Conservation (phyloP, 2,113 vertebrate species). For the Stigmatopora nigra region DNA sequence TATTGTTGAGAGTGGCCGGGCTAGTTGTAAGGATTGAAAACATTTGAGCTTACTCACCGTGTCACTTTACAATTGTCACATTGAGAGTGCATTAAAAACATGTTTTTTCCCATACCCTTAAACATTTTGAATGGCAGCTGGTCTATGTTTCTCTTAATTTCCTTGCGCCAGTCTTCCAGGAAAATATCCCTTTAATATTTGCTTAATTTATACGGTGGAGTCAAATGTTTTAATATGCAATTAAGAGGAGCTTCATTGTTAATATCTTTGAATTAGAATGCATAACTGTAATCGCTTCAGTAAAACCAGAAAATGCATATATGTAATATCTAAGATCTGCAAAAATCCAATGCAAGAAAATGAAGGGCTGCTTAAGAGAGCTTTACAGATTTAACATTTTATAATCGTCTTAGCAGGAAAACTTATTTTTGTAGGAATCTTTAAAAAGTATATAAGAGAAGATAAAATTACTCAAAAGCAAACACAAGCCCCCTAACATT, state of each 20-base stretch:
- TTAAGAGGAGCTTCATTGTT: background rate
- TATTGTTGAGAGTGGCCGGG: no score
- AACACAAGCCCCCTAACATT: conserved; percentile 17
- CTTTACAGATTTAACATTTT: background rate
- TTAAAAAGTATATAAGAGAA: background rate
- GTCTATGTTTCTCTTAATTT: conserved; percentile 43
- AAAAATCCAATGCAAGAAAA: background rate
- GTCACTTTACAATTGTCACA: no score
- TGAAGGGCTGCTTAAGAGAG: background rate
- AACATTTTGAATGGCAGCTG: conserved; percentile 28
- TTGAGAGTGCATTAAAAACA: no score
- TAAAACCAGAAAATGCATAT: background rate
- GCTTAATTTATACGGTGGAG: background rate
- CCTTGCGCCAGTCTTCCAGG: background rate
- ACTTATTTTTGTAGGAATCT: background rate
- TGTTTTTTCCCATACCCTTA: no score
- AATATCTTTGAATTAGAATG: background rate
- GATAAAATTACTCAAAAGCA: conserved; percentile 9
- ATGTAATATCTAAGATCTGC: background rate
- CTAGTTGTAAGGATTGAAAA: no score
- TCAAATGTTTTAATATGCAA: background rate
- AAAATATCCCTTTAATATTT: background rate
- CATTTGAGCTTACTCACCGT: no score
- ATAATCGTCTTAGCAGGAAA: background rate
- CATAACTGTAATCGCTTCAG: background rate